Base-by-base conservation (phyloP, 2,797 vertebrate genomes). In the Lepilemur septentrionalis region DNA sequence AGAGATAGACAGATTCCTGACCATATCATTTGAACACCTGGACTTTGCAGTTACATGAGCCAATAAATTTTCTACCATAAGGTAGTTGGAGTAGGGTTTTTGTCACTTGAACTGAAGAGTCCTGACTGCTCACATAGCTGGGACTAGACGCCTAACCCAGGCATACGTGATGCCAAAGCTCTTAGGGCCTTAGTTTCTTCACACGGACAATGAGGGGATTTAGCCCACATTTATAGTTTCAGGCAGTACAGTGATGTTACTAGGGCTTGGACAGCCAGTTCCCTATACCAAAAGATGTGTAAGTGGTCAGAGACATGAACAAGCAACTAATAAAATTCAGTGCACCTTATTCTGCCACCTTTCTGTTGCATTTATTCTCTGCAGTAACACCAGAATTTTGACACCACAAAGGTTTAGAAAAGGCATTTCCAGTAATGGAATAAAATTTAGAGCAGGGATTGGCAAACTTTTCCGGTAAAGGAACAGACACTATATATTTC, bases 1-100 rank as follows among this genome's bases (percentile, higher is more conserved):
- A 93, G 80, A 96, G 87, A 93, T 20, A 79, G 78, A 95, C 61
- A 75, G 81, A 83, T n/a, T 79, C 80, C 75, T 93, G 69, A 92
- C 43, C 2, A 0, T 59, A 91, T 88, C 76, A 78, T 63, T 69
- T 48, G 52, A 93, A 96, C 89, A 96, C 95, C 85, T 96, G 91
- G 79, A 35, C 73, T 95, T 94, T 67, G 65, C 48, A 70, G 81
- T 80, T 92, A 48, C 14, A 7, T 3, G 32, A 95, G 92, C 92
- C 95, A 89, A 61, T 55, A 82, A 20, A 32, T 73, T 72, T 94
- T 76, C 28, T 73, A 50, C 8, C 41, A 70, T 57, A 69, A 91
- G 59, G 70, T 38, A 55, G 75, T 0, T 67, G 57, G 65, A 90
- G 41, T 48, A 18, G 25, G n/a, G 28, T 50, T 79, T 89, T 78